Percentiles rank a stretch among this genome's conserved stretches.
These are phyloP conservation scores for Alca torda DNA, from an alignment of 2,797 vertebrate genomes.

Conservation along the genomic window DNA sequence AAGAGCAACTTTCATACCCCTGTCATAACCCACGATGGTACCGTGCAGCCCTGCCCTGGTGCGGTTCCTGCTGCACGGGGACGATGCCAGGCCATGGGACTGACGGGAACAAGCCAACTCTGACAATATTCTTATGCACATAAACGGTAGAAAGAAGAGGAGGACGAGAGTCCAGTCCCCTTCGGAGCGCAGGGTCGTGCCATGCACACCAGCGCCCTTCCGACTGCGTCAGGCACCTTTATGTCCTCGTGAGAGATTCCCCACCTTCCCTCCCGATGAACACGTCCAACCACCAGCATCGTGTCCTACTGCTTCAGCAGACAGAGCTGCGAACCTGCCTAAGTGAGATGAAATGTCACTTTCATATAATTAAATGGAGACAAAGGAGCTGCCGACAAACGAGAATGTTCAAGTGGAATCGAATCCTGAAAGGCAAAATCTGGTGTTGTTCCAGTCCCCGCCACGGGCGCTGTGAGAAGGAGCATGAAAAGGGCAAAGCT, in stretches of 20 bases:
- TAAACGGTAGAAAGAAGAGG: neutral
- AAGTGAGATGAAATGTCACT: neutral
- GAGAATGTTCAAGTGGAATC: neutral
- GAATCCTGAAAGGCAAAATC: neutral
- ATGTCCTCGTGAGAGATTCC: neutral
- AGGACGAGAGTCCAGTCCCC: neutral
- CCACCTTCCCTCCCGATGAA: neutral
- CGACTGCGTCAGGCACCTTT: neutral
- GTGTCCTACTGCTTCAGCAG: neutral
- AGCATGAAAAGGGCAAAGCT: neutral
- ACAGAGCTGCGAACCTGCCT: neutral
- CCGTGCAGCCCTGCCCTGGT: neutral
- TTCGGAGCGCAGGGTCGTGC: neutral
- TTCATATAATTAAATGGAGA: neutral
- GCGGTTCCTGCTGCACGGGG: neutral
- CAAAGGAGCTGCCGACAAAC: neutral
- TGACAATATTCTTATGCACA: neutral
- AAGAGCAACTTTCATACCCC: neutral
- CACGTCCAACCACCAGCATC: neutral
- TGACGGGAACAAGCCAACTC: neutral
- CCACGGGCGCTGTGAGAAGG: neutral
- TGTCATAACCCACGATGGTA: neutral
- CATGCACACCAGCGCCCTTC: fast-evolving
- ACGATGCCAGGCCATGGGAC: neutral
- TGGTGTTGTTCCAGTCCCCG: neutral